A percentile compares a stretch with the other conserved stretches of the same genome.
Evolutionary conservation across 30 jellyfish, hydroid and myxozoan species (phyloP).

Genomic region (Hydra vulgaris): DNA sequence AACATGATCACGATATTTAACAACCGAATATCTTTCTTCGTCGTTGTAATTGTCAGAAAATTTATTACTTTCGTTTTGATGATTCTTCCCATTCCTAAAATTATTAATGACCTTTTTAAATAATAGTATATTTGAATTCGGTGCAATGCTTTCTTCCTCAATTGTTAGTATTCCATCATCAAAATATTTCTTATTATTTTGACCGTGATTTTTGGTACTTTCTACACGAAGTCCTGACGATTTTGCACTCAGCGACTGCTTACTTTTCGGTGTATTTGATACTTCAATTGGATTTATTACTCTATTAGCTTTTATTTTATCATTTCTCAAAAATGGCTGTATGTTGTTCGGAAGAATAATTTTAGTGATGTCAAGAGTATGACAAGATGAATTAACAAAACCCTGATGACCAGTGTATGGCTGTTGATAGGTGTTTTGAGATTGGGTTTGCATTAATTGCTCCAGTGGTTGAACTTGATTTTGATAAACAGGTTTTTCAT

Average conservation of each 20-base stretch:
- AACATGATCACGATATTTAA: constrained; percentile 2
- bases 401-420: neutral
- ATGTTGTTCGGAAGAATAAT: neutral
- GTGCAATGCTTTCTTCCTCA: neutral
- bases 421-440: neutral
- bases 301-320: neutral
- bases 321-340: neutral
- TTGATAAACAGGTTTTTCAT: neutral
- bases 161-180: constrained; percentile 8
- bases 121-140: neutral
- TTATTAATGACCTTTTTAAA: neutral
- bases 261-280: neutral
- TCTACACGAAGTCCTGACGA: neutral
- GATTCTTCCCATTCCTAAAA: neutral
- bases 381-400: neutral
- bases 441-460: neutral
- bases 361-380: neutral
- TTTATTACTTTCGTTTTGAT: neutral
- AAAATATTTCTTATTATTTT: neutral
- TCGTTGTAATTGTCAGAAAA: neutral
- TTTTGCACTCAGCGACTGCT: neutral
- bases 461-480: neutral
- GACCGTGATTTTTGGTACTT: neutral
- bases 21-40: neutral
- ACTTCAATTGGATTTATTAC: neutral